Conservation (phyloP, 2,113 vertebrate species). For the Melanerpes formicivorus region DNA sequence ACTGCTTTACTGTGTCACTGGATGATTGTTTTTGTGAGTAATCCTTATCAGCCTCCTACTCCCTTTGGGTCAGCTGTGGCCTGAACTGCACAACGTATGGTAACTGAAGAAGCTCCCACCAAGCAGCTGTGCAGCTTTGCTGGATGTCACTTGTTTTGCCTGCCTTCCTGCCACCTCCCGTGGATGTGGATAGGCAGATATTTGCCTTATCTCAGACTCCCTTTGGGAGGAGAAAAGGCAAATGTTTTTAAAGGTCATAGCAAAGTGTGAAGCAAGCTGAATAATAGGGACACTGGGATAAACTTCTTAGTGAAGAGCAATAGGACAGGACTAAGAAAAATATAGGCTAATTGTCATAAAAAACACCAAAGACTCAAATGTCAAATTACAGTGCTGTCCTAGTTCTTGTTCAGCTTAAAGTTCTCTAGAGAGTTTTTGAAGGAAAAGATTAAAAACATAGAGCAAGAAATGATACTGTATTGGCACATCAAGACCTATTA, state of each 20-base stretch:
- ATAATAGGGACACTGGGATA: not conserved
- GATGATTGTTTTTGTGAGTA: not conserved
- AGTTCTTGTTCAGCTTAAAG: conserved; percentile 3
- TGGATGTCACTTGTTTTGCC: not conserved
- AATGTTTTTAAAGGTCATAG: not conserved
- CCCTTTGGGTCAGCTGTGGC: not conserved
- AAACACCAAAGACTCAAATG: not conserved
- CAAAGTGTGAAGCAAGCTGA: not conserved
- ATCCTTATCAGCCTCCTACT: not conserved
- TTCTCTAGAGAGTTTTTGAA: conserved; percentile 10
- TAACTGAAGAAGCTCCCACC: not conserved
- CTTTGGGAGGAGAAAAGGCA: not conserved
- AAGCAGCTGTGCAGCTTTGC: not conserved
- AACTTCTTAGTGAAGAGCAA: not conserved
- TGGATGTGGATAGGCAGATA: not conserved
- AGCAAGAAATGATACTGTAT: not conserved
- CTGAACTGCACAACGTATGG: not conserved
- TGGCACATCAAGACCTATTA: not conserved
- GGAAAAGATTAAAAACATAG: conserved; percentile 1
- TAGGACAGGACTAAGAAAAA: not conserved
- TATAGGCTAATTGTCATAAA: not conserved
- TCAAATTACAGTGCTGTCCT: conserved; percentile 15
- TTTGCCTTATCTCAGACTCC: not conserved
- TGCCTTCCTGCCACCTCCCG: not conserved
- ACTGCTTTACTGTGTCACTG: not conserved